phyloP scores from a whole-genome alignment of 2,888 invertebrate species.

The Cyrtodaria siliqua region DNA sequence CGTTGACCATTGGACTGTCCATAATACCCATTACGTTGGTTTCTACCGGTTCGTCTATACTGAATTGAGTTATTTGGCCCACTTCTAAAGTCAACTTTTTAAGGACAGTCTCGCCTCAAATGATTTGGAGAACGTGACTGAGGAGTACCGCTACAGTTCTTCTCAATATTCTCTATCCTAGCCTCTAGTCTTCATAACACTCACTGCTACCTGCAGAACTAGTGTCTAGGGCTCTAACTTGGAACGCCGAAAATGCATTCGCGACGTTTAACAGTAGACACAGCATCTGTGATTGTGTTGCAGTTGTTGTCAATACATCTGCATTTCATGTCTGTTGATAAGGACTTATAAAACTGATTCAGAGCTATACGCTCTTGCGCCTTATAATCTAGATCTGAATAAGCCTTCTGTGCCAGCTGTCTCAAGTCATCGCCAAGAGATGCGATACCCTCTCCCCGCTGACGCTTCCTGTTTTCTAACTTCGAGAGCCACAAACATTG shows the following conservation, averaged over 20 bases:
- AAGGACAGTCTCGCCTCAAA: slow-evolving; percentile 25
- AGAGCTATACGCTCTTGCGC: slow-evolving; percentile 52
- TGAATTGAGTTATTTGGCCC: neutral
- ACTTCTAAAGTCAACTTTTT: neutral
- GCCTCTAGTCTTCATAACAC: neutral
- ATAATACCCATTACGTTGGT: neutral
- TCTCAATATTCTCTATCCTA: slow-evolving; percentile 15
- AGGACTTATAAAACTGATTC: slow-evolving; percentile 46
- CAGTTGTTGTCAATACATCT: slow-evolving; percentile 56
- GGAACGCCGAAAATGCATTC: slow-evolving; percentile 41
- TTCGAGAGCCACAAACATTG: slow-evolving; percentile 32
- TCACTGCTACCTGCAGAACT: neutral
- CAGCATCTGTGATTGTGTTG: slow-evolving; percentile 42
- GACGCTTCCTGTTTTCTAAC: slow-evolving; percentile 34
- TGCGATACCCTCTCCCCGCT: slow-evolving; percentile 28
- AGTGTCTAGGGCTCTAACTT: slow-evolving; percentile 22
- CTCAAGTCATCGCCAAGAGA: slow-evolving; percentile 39
- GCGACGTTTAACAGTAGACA: slow-evolving; percentile 46
- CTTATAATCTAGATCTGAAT: slow-evolving; percentile 21
- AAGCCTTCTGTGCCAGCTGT: slow-evolving; percentile 41
- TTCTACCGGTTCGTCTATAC: neutral
- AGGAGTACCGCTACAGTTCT: neutral
- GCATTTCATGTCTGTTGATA: slow-evolving; percentile 53
- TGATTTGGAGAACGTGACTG: slow-evolving; percentile 13
- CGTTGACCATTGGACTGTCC: neutral